Evolutionary conservation across 92 coral and sea anemone genomes (phyloP).

Genomic region (Parazoanthus darwini): DNA sequence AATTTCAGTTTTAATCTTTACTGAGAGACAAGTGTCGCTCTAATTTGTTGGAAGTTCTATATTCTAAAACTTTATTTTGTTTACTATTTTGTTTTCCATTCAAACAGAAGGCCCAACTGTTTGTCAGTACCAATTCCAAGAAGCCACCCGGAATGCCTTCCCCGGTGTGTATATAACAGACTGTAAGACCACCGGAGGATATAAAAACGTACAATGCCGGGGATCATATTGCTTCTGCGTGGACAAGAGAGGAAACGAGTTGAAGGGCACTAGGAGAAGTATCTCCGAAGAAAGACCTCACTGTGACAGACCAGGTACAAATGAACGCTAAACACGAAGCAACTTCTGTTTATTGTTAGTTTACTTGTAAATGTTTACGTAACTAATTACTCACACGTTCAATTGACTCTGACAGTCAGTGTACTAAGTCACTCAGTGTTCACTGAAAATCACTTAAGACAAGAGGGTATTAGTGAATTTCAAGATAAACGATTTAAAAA

Average conservation of each 20-base stretch:
- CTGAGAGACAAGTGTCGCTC: no score
- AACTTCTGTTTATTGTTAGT: neutral
- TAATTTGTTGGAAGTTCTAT: neutral
- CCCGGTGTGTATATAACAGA: conserved; percentile 21
- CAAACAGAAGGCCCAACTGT: conserved; percentile 66
- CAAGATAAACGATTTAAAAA: no score
- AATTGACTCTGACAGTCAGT: no score
- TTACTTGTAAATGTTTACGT: neutral
- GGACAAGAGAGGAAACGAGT: conserved; percentile 42
- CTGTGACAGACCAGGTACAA: conserved; percentile 34
- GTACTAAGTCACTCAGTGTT: no score
- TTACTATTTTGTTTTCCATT: neutral
- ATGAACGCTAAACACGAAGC: neutral
- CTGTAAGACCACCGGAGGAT: conserved; percentile 29
- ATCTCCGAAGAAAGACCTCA: conserved; percentile 27
- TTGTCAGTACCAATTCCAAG: conserved; percentile 70
- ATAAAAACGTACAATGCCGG: conserved; percentile 35
- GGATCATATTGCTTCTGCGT: conserved; percentile 40
- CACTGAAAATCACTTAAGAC: no score
- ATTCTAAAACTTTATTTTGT: neutral
- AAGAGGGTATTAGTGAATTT: no score
- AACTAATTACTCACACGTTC: no score
- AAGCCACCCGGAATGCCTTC: conserved; percentile 32
- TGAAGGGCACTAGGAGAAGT: conserved; percentile 33
- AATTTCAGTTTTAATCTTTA: no score